These are phyloP conservation scores for Drosophila oshimai DNA, from an alignment of 1,140 invertebrate species.

Conservation along the genomic window DNA sequence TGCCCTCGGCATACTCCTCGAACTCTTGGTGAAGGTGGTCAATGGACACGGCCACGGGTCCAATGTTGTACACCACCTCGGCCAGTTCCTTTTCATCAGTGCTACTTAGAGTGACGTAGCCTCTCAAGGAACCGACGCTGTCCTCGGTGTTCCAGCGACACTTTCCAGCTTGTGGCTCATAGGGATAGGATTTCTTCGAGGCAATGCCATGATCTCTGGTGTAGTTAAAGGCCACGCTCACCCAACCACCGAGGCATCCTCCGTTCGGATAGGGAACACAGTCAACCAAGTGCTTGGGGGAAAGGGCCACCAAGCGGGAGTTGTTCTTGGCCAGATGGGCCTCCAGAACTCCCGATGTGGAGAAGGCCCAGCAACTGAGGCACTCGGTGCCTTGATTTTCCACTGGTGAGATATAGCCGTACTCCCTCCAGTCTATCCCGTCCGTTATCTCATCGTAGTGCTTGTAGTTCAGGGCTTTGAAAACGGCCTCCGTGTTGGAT, in stretches of 20 bases:
- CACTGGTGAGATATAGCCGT: slow-evolving; percentile 1
- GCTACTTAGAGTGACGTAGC: slow-evolving; percentile 85
- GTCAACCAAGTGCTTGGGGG: slow-evolving; percentile 95
- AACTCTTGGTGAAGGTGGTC: neutral
- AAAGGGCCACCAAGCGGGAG: slow-evolving; percentile 88
- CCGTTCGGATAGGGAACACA: slow-evolving; percentile 91
- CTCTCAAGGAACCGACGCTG: neutral
- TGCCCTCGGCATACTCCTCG: slow-evolving; percentile 7
- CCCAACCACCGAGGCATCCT: slow-evolving; percentile 93
- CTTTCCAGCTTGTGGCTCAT: slow-evolving; percentile 86
- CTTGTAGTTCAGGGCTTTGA: neutral
- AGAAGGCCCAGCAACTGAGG: slow-evolving; percentile 97
- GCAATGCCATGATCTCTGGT: slow-evolving; percentile 89
- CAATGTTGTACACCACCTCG: slow-evolving; percentile 88
- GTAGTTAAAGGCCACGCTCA: slow-evolving; percentile 89
- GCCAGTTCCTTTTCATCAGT: slow-evolving; percentile 87
- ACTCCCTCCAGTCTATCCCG: slow-evolving; percentile 7
- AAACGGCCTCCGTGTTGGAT: neutral
- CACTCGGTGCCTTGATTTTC: slow-evolving; percentile 89
- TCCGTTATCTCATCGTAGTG: neutral
- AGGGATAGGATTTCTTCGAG: slow-evolving; percentile 89
- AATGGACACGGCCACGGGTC: slow-evolving; percentile 35
- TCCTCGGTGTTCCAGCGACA: neutral
- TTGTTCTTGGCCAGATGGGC: slow-evolving; percentile 87
- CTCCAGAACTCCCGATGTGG: slow-evolving; percentile 91